Percentiles rank a stretch among this genome's conserved stretches.
Evolutionary conservation across 2,797 vertebrate genomes (phyloP).

Genomic region (Acanthis flammea): DNA sequence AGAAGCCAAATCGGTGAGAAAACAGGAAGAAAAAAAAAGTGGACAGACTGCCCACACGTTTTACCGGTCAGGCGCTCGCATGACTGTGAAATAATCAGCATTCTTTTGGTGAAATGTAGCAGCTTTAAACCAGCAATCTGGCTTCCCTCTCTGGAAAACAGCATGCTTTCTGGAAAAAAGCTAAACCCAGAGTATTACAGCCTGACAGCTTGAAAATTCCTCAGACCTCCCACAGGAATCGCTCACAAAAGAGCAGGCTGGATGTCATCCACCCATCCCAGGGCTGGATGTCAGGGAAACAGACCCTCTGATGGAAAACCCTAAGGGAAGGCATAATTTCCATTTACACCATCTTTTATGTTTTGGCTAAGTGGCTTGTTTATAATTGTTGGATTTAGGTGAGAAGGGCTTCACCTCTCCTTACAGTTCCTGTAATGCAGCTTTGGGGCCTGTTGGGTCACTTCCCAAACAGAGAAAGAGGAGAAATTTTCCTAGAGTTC

Average conservation of each 20-base stretch:
- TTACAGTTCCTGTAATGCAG: not conserved
- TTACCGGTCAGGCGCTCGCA: slow-evolving; percentile 51
- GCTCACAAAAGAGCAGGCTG: slow-evolving; percentile 28
- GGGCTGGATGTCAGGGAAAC: slow-evolving; percentile 31
- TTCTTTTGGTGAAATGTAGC: slow-evolving; percentile 64
- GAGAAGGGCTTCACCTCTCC: not conserved
- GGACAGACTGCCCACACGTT: slow-evolving; percentile 33
- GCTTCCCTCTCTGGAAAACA: slow-evolving; percentile 50
- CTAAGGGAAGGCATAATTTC: slow-evolving; percentile 33
- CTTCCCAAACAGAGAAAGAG: not conserved
- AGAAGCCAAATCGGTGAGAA: slow-evolving; percentile 39
- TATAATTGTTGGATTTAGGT: slow-evolving; percentile 5
- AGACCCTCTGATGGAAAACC: not conserved
- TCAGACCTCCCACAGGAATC: slow-evolving; percentile 38
- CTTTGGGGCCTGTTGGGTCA: not conserved
- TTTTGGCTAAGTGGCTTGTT: slow-evolving; percentile 31
- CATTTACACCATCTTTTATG: slow-evolving; percentile 45
- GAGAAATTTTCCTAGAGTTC: not conserved
- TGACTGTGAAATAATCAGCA: slow-evolving; percentile 68
- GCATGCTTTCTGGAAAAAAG: slow-evolving; percentile 35
- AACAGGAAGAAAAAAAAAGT: not conserved
- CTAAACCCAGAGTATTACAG: slow-evolving; percentile 56
- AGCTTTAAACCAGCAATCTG: slow-evolving; percentile 57
- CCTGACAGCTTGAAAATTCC: slow-evolving; percentile 59
- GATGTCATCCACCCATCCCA: slow-evolving; percentile 9